These are phyloP conservation scores for Poeciliopsis infans DNA, from an alignment of 2,797 vertebrate genomes.

Conservation along the genomic window DNA sequence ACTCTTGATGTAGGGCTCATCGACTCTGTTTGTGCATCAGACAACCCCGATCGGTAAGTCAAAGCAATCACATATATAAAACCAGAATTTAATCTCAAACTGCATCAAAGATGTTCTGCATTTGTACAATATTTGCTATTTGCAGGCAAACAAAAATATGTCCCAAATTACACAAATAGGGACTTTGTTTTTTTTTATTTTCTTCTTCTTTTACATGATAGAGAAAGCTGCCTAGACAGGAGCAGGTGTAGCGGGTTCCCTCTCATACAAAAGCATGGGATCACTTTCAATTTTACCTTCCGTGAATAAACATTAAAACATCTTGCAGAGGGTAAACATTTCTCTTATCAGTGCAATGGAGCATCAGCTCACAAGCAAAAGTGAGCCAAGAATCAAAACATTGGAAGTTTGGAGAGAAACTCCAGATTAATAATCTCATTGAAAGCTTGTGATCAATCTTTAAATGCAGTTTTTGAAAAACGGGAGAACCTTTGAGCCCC, in stretches of 20 bases:
- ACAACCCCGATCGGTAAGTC: slow-evolving; percentile 87
- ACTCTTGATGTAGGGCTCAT: slow-evolving; percentile 88
- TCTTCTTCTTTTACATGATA: too few species aligned
- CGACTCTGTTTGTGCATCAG: slow-evolving; percentile 88
- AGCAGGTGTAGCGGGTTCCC: not conserved
- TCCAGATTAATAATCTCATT: not conserved
- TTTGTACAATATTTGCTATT: not conserved
- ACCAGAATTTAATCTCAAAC: not conserved
- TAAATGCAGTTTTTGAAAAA: not conserved
- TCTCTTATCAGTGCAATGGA: not conserved
- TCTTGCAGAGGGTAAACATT: not conserved
- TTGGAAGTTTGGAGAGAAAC: not conserved
- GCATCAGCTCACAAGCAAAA: not conserved
- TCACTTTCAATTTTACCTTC: not conserved
- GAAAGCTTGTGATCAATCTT: not conserved
- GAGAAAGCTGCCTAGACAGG: too few species aligned
- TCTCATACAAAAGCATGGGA: not conserved
- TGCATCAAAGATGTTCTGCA: not conserved
- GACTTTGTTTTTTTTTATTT: too few species aligned
- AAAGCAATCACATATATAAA: not conserved
- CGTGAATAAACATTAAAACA: not conserved
- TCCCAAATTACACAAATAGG: not conserved
- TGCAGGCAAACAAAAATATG: not conserved
- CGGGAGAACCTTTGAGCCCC: not conserved
- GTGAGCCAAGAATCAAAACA: not conserved